A percentile compares a stretch with the other conserved stretches of the same genome.
Evolutionary conservation across 2,797 vertebrate genomes (phyloP).

Genomic region (Hapalemur alaotrensis): DNA sequence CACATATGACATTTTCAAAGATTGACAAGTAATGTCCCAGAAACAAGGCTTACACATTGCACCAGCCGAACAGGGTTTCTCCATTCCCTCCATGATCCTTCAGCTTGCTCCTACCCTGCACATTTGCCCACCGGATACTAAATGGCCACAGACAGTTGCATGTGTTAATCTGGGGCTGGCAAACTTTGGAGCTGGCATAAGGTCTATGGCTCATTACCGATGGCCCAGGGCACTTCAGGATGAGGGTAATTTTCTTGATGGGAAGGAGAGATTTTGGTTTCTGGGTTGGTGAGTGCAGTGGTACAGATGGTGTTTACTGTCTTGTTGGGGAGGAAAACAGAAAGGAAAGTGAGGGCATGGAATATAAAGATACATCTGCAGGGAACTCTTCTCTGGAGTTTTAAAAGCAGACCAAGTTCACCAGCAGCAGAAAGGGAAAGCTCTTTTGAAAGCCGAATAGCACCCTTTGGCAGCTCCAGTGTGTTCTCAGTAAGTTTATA

Average conservation of each 20-base stretch:
- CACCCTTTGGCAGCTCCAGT: background rate
- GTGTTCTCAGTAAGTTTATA: background rate
- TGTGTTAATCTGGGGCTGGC: background rate
- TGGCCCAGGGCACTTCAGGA: background rate
- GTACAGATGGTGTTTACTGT: conserved; percentile 56
- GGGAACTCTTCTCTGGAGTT: background rate
- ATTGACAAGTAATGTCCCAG: conserved; percentile 17
- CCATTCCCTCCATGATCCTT: background rate
- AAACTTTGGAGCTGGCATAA: background rate
- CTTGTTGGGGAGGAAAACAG: background rate
- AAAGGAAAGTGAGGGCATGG: background rate
- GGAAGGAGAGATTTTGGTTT: conserved; percentile 55
- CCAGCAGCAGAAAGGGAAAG: background rate
- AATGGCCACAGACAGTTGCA: background rate
- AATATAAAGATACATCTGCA: conserved; percentile 37
- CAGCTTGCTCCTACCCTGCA: background rate
- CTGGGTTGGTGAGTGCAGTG: conserved; percentile 3
- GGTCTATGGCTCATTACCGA: background rate
- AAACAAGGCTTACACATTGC: background rate
- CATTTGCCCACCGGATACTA: background rate
- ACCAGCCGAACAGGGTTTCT: background rate
- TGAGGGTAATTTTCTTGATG: conserved; percentile 37
- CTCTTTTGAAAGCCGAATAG: background rate
- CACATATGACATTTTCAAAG: conserved; percentile 41
- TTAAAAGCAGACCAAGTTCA: background rate